phyloP scores from a whole-genome alignment of 2,113 vertebrate species.

The Oreochromis spilurus region DNA sequence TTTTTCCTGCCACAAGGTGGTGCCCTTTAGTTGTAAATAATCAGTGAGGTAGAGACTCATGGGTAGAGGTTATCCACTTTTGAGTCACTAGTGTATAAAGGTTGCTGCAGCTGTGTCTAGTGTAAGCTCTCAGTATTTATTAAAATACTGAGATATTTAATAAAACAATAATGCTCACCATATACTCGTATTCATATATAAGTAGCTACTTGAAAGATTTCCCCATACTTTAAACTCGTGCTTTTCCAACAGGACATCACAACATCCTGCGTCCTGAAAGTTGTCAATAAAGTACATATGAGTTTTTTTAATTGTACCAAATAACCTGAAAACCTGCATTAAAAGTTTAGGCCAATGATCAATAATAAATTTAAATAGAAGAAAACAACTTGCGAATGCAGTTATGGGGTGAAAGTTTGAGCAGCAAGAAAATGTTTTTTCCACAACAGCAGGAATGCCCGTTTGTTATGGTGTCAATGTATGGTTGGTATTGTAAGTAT shows the following conservation, averaged over 20 bases:
- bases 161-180: background rate
- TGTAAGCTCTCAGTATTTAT: background rate
- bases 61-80: background rate
- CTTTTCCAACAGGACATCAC: background rate
- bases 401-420: conserved; percentile 11
- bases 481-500: conserved; percentile 62
- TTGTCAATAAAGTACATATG: background rate
- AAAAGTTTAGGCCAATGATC: background rate
- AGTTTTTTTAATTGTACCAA: background rate
- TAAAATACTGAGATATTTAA: background rate
- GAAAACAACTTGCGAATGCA: background rate
- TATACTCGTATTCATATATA: background rate
- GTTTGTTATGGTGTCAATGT: conserved; percentile 57
- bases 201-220: background rate
- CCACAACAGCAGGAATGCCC: conserved; percentile 56
- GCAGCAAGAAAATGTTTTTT: background rate
- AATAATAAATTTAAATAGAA: background rate
- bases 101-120: background rate
- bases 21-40: conserved; percentile 37
- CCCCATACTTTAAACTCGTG: background rate
- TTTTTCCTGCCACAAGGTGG: conserved; percentile 49
- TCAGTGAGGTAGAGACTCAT: background rate
- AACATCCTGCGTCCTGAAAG: background rate
- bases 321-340: background rate
- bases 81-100: background rate